Percentiles rank a stretch among this genome's conserved stretches.
phyloP scores from a whole-genome alignment of 2,113 vertebrate species.

The Cromileptes altivelis region DNA sequence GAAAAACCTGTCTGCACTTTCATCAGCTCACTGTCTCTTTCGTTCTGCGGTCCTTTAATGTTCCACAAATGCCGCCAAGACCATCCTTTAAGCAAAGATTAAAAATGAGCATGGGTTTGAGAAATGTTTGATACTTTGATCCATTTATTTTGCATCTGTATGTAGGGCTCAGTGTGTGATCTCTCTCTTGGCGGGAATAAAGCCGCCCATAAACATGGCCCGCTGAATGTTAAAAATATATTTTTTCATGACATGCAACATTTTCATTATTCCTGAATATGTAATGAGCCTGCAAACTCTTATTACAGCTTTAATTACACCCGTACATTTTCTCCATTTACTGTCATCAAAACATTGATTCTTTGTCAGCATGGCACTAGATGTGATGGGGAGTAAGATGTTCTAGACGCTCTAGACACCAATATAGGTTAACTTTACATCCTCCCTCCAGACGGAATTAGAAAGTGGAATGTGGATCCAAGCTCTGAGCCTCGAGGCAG shows the following conservation, averaged over 20 bases:
- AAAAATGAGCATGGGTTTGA: constrained; percentile 60
- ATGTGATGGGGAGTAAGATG: constrained; percentile 11
- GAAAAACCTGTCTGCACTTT: constrained; percentile 64
- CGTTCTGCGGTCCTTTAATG: constrained; percentile 60
- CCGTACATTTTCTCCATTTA: neutral
- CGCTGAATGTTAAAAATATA: neutral
- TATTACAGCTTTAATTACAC: neutral
- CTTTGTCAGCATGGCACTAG: neutral
- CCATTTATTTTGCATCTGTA: constrained; percentile 58
- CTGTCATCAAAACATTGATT: neutral
- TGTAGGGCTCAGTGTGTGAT: constrained; percentile 38
- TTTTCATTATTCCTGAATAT: neutral
- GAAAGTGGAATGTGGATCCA: constrained; percentile 31
- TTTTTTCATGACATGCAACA: neutral
- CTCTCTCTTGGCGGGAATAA: constrained; percentile 25
- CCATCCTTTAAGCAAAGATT: constrained; percentile 71
- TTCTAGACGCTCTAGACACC: neutral
- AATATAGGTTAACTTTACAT: constrained; percentile 24
- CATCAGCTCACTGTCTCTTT: constrained; percentile 62
- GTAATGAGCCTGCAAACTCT: neutral
- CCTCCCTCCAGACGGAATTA: neutral
- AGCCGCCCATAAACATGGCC: neutral
- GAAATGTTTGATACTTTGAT: constrained; percentile 59
- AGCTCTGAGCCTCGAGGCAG: constrained; percentile 32
- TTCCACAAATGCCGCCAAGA: constrained; percentile 57